These are phyloP conservation scores for Drosophila silvestris DNA, from an alignment of 2,888 invertebrate species.

Conservation along the genomic window DNA sequence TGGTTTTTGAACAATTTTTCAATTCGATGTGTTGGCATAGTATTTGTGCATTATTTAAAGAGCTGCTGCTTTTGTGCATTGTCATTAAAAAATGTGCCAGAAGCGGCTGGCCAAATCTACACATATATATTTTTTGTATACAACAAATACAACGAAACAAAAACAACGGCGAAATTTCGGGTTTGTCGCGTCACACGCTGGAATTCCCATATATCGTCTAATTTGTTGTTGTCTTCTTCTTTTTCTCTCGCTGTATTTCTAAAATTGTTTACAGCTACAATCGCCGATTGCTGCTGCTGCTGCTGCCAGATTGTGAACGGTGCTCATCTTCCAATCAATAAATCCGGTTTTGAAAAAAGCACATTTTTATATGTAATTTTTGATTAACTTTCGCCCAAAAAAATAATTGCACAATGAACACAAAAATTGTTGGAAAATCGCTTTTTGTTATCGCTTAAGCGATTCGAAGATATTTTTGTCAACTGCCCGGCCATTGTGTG, in stretches of 20 bases:
- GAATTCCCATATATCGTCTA: conserved; percentile 80
- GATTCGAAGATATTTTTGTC: conserved; percentile 10
- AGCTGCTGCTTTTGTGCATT: conserved; percentile 67
- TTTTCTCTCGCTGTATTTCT: conserved; percentile 52
- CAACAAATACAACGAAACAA: conserved; percentile 17
- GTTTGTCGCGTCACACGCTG: conserved; percentile 76
- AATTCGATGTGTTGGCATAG: conserved; percentile 43
- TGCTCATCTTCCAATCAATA: conserved; percentile 76
- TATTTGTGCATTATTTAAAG: conserved; percentile 52
- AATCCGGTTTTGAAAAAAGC: conserved; percentile 74
- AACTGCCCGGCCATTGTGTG: conserved; percentile 5
- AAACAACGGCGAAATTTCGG: conserved; percentile 61
- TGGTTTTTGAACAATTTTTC: conserved; percentile 53
- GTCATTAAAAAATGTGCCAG: conserved; percentile 81
- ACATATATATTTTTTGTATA: conserved; percentile 20
- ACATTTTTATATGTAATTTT: conserved; percentile 64
- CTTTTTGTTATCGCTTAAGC: conserved; percentile 14
- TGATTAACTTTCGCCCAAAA: conserved; percentile 78
- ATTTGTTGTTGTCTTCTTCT: conserved; percentile 62
- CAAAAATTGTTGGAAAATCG: conserved; percentile 51
- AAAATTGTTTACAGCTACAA: conserved; percentile 78
- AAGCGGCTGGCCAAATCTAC: conserved; percentile 56
- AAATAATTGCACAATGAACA: conserved; percentile 78
- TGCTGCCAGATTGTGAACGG: conserved; percentile 19
- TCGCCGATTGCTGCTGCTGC: conserved; percentile 17